Conservation (phyloP, 2,113 vertebrate genomes). For the Apteryx mantelli region DNA sequence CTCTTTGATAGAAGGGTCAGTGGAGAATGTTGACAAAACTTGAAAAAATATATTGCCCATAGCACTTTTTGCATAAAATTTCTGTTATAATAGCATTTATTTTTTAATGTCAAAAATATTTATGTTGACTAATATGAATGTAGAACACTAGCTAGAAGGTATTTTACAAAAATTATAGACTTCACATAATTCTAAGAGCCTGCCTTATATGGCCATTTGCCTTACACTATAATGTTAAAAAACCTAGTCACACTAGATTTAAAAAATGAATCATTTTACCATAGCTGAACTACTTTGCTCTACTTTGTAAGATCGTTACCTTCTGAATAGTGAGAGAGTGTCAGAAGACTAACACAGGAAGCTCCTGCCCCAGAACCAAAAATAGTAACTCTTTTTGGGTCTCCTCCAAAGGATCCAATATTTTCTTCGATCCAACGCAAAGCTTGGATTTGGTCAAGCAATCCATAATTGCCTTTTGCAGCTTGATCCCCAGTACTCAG, state of each 20-base stretch:
- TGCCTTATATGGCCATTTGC: background rate
- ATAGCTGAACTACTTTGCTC: background rate
- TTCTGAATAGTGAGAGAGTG: slow-evolving; percentile 97
- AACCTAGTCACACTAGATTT: background rate
- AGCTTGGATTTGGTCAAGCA: slow-evolving; percentile 97
- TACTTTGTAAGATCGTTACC: slow-evolving; percentile 76
- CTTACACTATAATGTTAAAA: background rate
- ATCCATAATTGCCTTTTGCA: slow-evolving; percentile 95
- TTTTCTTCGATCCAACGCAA: slow-evolving; percentile 97
- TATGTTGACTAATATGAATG: background rate
- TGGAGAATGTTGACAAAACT: background rate
- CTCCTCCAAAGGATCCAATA: slow-evolving; percentile 93
- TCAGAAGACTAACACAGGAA: slow-evolving; percentile 94
- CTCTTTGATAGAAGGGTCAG: background rate
- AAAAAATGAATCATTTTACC: background rate
- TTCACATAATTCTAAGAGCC: background rate
- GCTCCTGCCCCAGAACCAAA: slow-evolving; percentile 97
- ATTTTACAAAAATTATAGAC: background rate
- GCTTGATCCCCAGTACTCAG: slow-evolving; percentile 97
- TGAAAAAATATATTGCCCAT: background rate
- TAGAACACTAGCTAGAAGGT: background rate
- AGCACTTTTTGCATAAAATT: background rate
- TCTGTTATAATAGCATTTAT: background rate
- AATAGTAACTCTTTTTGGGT: slow-evolving; percentile 94
- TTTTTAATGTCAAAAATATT: background rate